phyloP scores from a whole-genome alignment of 2,888 invertebrate species.

The Agriopis leucophaearia region DNA sequence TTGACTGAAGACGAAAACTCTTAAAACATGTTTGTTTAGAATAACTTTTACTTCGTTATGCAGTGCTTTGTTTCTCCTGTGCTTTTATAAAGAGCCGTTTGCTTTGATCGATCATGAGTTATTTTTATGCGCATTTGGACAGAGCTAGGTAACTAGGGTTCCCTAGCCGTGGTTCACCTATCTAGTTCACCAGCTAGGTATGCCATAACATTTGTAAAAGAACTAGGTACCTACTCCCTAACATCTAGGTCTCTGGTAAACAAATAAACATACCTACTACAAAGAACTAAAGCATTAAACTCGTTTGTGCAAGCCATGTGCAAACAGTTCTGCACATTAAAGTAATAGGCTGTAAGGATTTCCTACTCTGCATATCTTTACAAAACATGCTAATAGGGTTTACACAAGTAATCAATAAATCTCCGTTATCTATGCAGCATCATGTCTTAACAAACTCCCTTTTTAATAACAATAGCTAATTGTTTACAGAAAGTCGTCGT shows the following conservation, averaged over 20 bases:
- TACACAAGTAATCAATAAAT: constrained; percentile 9
- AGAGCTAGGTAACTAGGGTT: not conserved
- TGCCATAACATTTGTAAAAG: not conserved
- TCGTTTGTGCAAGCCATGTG: not conserved
- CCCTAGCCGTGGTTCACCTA: too few species aligned
- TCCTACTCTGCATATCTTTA: constrained; percentile 25
- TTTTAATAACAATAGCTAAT: constrained; percentile 62
- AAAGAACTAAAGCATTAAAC: not conserved
- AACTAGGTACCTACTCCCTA: not conserved
- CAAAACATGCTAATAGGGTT: constrained; percentile 25
- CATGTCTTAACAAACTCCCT: constrained; percentile 51
- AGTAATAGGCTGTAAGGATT: constrained; percentile 29
- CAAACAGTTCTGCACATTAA: constrained; percentile 19
- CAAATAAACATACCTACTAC: not conserved
- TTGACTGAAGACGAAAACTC: not conserved
- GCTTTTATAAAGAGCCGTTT: not conserved
- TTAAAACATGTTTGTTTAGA: not conserved
- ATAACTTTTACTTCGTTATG: not conserved
- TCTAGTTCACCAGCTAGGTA: too few species aligned
- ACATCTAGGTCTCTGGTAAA: too few species aligned
- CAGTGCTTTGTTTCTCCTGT: not conserved
- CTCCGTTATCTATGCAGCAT: constrained; percentile 28
- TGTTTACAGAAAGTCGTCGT: constrained; percentile 63
- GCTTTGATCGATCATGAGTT: not conserved
- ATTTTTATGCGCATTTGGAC: not conserved